A percentile compares a stretch with the other conserved stretches of the same genome.
Conservation (phyloP, 2,113 vertebrate species). For the Micromys minutus region DNA sequence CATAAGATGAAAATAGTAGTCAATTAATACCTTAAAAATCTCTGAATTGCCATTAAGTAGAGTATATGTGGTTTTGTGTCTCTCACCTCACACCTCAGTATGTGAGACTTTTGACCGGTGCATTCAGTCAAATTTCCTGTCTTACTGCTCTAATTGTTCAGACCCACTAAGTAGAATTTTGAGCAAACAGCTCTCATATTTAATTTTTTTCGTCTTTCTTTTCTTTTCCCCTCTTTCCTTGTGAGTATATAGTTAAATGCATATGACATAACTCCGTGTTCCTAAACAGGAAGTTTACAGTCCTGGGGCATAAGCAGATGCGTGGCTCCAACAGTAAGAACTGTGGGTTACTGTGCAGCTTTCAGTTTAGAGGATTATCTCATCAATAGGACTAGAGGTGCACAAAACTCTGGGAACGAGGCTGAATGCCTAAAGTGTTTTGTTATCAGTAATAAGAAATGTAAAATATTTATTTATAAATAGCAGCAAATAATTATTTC, state of each 20-base stretch:
- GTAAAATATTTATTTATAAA: background rate
- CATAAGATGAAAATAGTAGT: background rate
- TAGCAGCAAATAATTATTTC: slow-evolving; percentile 21
- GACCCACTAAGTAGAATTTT: background rate
- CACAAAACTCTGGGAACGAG: background rate
- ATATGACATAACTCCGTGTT: background rate
- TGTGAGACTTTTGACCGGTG: background rate
- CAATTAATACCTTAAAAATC: background rate
- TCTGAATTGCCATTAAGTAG: background rate
- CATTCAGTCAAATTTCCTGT: background rate
- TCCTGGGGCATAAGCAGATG: background rate
- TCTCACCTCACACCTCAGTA: background rate
- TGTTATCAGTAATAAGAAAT: background rate
- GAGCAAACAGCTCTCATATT: background rate
- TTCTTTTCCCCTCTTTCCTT: background rate
- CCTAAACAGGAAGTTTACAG: background rate
- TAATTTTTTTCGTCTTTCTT: slow-evolving; percentile 17
- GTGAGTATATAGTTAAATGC: background rate
- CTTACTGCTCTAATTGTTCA: background rate
- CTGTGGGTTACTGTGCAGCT: background rate
- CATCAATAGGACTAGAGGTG: background rate
- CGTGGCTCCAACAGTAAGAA: background rate
- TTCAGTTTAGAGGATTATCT: background rate
- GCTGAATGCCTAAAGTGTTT: slow-evolving; percentile 10
- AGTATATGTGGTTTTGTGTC: background rate